These are phyloP conservation scores for Scarus forsteni DNA, from an alignment of 2,797 vertebrate genomes.

Conservation along the genomic window DNA sequence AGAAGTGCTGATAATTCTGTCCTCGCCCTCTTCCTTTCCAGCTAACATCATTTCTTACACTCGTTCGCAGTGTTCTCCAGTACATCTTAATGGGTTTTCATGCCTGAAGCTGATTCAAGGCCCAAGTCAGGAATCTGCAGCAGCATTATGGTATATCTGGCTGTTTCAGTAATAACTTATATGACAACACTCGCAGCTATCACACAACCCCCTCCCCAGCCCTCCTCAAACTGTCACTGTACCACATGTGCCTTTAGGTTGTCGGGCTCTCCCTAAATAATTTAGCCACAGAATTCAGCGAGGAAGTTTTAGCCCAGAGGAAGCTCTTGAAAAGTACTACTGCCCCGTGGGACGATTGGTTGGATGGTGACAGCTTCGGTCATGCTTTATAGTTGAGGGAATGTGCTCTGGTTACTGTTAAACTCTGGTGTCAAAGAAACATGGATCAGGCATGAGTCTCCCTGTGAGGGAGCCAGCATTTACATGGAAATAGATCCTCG, in stretches of 20 bases:
- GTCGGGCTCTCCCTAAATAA: conserved; percentile 73
- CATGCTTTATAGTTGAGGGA: conserved; percentile 56
- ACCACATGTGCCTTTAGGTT: conserved; percentile 64
- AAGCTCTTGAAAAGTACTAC: conserved; percentile 69
- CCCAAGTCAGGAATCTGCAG: conserved; percentile 49
- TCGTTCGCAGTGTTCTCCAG: conserved; percentile 42
- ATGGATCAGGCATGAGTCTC: conserved; percentile 30
- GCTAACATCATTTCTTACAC: conserved; percentile 57
- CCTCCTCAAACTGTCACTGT: conserved; percentile 60
- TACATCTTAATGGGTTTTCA: conserved; percentile 77
- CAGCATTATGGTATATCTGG: conserved; percentile 63
- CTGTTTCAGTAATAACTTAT: conserved; percentile 72
- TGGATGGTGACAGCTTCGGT: conserved; percentile 59
- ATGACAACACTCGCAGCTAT: conserved; percentile 71
- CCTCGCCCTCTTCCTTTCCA: conserved; percentile 36
- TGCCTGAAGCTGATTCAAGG: conserved; percentile 68
- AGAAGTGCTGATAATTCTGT: conserved; percentile 52
- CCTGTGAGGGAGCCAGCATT: conserved; percentile 28
- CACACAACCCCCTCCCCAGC: conserved; percentile 43
- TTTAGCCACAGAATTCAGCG: conserved; percentile 59
- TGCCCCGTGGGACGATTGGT: conserved; percentile 44
- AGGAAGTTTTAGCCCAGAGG: conserved; percentile 61
- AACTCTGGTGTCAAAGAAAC: conserved; percentile 54
- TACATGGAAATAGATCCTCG: conserved; percentile 40
- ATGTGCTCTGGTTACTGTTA: conserved; percentile 59